Percentiles rank a stretch among this genome's conserved stretches.
Evolutionary conservation across 2,888 invertebrate genomes (phyloP).

Genomic region (Eristalis arbustorum): DNA sequence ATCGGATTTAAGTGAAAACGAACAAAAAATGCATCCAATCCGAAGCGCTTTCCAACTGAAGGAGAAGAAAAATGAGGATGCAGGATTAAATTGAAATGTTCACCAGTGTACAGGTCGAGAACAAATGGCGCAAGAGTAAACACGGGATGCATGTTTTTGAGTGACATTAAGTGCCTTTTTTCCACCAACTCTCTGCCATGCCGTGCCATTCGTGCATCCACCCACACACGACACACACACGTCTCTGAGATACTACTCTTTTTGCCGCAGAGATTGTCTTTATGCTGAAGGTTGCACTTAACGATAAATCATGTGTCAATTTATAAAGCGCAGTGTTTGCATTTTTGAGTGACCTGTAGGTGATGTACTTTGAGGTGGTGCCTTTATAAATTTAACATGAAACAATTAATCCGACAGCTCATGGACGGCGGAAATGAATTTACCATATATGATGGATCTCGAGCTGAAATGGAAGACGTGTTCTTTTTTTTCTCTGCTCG

Average conservation of each 20-base stretch:
- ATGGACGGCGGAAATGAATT: neutral
- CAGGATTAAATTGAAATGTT: slow-evolving; percentile 23
- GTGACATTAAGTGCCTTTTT: slow-evolving; percentile 19
- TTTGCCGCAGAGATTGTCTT: neutral
- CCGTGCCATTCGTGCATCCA: neutral
- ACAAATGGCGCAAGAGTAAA: slow-evolving; percentile 19
- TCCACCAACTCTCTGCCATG: neutral
- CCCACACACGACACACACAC: neutral
- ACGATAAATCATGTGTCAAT: neutral
- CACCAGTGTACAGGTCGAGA: neutral
- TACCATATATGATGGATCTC: no score
- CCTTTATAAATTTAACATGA: neutral
- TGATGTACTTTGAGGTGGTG: neutral
- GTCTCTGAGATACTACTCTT: neutral
- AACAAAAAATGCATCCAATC: neutral
- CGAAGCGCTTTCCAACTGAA: neutral
- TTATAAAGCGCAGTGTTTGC: neutral
- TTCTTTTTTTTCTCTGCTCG: no score
- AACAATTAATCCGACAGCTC: neutral
- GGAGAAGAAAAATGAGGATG: slow-evolving; percentile 10
- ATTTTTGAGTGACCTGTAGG: neutral
- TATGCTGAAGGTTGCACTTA: neutral
- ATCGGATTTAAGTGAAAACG: slow-evolving; percentile 24
- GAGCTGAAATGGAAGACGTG: no score
- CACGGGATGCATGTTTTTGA: neutral